These are phyloP conservation scores for Notolabrus celidotus DNA, from an alignment of 2,797 vertebrate species.

Conservation along the genomic window DNA sequence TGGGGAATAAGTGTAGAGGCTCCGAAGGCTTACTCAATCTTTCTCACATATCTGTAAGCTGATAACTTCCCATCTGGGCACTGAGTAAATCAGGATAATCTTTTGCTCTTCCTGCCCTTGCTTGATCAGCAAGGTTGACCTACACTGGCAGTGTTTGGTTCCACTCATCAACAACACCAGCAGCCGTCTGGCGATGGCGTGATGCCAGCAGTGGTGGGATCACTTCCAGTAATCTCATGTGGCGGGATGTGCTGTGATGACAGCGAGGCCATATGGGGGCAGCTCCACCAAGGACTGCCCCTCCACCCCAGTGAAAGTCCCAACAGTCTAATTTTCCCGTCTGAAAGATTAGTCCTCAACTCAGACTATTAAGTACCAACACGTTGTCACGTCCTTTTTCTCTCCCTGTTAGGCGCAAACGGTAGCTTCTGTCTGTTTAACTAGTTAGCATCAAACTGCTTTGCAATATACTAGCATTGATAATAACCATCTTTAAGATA, in stretches of 20 bases:
- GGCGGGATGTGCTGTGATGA: conserved; percentile 35
- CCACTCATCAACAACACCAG: conserved; percentile 37
- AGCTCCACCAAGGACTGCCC: conserved; percentile 17
- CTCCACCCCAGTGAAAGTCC: conserved; percentile 27
- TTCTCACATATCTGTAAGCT: conserved; percentile 10
- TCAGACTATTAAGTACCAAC: neutral
- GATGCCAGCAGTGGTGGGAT: conserved; percentile 32
- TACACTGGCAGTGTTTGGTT: conserved; percentile 16
- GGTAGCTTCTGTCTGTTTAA: too few species aligned
- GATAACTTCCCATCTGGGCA: conserved; percentile 25
- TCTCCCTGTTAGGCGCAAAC: neutral
- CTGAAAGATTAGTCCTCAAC: neutral
- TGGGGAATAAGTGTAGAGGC: neutral
- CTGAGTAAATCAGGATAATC: conserved; percentile 26
- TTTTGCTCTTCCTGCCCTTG: conserved; percentile 10
- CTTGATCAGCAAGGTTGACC: conserved; percentile 31
- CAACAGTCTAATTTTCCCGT: neutral
- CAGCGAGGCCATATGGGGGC: conserved; percentile 33
- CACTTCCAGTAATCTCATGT: conserved; percentile 38
- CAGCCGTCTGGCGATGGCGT: conserved; percentile 33
- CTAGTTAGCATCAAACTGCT: too few species aligned
- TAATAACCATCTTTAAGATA: too few species aligned
- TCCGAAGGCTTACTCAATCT: neutral
- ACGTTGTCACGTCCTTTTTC: neutral
- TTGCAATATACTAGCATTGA: too few species aligned